phyloP scores from a whole-genome alignment of 2,797 vertebrate species.

The Cercopithecus petaurista region DNA sequence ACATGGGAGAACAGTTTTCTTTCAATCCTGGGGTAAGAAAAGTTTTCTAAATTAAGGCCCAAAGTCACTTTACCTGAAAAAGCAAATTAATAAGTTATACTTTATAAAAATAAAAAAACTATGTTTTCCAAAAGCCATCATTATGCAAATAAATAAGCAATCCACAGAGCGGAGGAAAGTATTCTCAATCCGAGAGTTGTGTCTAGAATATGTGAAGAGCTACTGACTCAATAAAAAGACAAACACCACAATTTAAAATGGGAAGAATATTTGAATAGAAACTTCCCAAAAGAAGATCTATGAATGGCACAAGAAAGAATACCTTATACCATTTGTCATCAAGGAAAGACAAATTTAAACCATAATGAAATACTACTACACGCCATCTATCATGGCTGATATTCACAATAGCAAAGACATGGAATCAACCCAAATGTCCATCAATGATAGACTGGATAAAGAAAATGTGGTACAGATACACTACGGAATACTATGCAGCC shows the following conservation, averaged over 20 bases:
- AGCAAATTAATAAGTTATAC: neutral
- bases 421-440: neutral
- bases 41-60: neutral
- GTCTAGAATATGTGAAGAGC: neutral
- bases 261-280: neutral
- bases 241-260: neutral
- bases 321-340: no score
- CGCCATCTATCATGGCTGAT: fast-evolving
- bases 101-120: neutral
- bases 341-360: neutral
- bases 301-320: neutral
- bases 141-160: neutral
- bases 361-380: fast-evolving
- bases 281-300: neutral
- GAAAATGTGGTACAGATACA: neutral
- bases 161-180: neutral
- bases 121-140: neutral
- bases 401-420: neutral
- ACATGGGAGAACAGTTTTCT: neutral
- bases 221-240: neutral
- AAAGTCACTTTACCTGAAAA: neutral
- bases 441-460: neutral
- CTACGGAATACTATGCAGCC: neutral
- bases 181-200: neutral
- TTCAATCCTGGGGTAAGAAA: neutral